Evolutionary conservation across 2,113 vertebrate genomes (phyloP), one percentile per base, ranked within the genome.

Genomic region (Anas platyrhynchos): DNA sequence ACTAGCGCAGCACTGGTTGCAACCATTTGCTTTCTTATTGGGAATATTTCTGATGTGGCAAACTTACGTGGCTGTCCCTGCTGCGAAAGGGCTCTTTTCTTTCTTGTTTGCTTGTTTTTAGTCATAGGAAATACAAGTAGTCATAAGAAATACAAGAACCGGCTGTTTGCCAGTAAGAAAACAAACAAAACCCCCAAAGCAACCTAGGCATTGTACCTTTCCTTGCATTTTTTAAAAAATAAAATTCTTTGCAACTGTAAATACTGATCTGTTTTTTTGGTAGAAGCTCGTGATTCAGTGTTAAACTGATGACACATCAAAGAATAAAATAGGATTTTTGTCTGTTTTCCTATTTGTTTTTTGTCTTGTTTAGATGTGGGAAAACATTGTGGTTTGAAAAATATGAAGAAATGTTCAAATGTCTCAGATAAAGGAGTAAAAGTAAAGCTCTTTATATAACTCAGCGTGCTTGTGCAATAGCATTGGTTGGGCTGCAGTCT

Each of bases 91-190:
- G 21, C 50, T 54, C 5, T 20, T 56, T 56, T 41, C 61, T 48
- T n/a, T 29, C 26, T 11, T 10, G 3, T 85, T 92, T 88, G 65
- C 76, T 94, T 95, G 78, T 93, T 95, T 95, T 86, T 59, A 88
- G 88, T 81, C 50, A 36, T 55, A 83, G 89, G 80, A 94, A 90
- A 72, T 73, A 61, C 81, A 88, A 86, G 17, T 59, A 88, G 88
- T 81, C 44, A 36, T 58, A 80, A 87, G 80, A 94, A 90, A 72
- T 76, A 65, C 81, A 88, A 84, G 17, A 95, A 86, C 62, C 88
- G 88, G 62, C 54, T 63, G 41, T 67, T 80, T 94, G 89, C 88
- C 93, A 96, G 38, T 59, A 75, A 61, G 61, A 56, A 83, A 77
- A 6, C 16, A 21, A 89, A 87, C 55, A 86, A 81, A 93, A 81